Conservation (phyloP, 2,888 invertebrate genomes). For the Epistrophe grossulariae region DNA sequence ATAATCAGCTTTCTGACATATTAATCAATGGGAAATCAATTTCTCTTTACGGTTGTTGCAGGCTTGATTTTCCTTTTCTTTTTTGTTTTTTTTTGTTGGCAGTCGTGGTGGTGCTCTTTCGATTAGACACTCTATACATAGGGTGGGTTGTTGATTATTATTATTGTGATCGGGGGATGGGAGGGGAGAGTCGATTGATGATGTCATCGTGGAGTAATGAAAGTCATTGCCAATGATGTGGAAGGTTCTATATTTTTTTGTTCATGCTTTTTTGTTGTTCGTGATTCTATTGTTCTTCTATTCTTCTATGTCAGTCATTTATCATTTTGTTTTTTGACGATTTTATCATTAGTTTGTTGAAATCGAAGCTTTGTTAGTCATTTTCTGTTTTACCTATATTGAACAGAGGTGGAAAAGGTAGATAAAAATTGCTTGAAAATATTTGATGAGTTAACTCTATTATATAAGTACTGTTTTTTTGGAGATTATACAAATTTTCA, state of each 20-base stretch:
- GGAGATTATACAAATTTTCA: too few species aligned
- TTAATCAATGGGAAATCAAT: slow-evolving; percentile 74
- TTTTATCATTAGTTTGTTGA: slow-evolving; percentile 41
- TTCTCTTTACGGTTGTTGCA: slow-evolving; percentile 53
- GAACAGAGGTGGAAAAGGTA: not conserved
- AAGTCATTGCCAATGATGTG: slow-evolving; percentile 72
- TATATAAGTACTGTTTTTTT: too few species aligned
- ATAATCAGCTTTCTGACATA: slow-evolving; percentile 73
- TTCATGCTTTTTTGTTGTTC: not conserved
- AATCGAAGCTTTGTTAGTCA: slow-evolving; percentile 40
- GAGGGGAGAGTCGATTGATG: slow-evolving; percentile 68
- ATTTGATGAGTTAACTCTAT: too few species aligned
- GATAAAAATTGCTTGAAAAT: not conserved
- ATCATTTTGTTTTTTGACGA: slow-evolving; percentile 51
- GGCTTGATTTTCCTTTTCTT: slow-evolving; percentile 9
- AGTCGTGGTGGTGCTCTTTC: not conserved
- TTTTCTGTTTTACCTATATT: not conserved
- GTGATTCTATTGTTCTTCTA: slow-evolving; percentile 16
- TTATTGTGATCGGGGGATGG: slow-evolving; percentile 7
- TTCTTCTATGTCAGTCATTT: slow-evolving; percentile 52
- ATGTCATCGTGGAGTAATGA: slow-evolving; percentile 73
- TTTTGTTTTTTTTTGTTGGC: slow-evolving; percentile 3
- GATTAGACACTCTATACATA: not conserved
- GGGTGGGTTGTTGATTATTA: not conserved
- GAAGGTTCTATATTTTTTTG: slow-evolving; percentile 41